phyloP scores from a whole-genome alignment of 2,113 vertebrate species.

The Rousettus leschenaultii region DNA sequence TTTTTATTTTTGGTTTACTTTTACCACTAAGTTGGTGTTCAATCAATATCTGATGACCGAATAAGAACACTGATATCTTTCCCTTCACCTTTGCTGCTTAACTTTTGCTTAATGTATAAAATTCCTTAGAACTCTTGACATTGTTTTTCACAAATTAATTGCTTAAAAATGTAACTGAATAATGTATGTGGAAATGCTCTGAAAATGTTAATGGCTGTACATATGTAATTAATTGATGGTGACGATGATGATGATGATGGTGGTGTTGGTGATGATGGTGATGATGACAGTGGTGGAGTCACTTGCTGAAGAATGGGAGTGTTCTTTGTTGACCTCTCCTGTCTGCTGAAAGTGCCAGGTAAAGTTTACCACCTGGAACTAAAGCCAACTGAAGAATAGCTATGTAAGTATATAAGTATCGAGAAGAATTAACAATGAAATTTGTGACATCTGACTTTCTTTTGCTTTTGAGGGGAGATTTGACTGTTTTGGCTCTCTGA shows the following conservation, averaged over 20 bases:
- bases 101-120: constrained; percentile 15
- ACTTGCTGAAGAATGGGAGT: neutral
- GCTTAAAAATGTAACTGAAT: constrained; percentile 18
- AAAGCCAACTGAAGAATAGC: neutral
- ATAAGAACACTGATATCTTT: neutral
- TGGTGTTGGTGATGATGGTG: neutral
- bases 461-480: neutral
- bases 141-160: constrained; percentile 1
- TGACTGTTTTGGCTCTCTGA: neutral
- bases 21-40: neutral
- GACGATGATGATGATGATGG: neutral
- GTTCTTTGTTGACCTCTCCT: constrained; percentile 17
- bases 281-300: neutral
- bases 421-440: neutral
- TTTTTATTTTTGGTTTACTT: neutral
- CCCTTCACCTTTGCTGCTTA: neutral
- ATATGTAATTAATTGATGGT: neutral
- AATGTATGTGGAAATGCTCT: constrained; percentile 27
- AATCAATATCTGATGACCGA: neutral
- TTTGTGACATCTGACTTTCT: neutral
- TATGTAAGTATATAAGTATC: neutral
- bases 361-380: neutral
- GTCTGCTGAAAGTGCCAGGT: neutral
- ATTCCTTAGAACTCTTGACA: neutral
- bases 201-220: neutral